These are phyloP conservation scores for Brachypodius melanocephalos DNA, from an alignment of 2,113 vertebrate species.

Conservation along the genomic window DNA sequence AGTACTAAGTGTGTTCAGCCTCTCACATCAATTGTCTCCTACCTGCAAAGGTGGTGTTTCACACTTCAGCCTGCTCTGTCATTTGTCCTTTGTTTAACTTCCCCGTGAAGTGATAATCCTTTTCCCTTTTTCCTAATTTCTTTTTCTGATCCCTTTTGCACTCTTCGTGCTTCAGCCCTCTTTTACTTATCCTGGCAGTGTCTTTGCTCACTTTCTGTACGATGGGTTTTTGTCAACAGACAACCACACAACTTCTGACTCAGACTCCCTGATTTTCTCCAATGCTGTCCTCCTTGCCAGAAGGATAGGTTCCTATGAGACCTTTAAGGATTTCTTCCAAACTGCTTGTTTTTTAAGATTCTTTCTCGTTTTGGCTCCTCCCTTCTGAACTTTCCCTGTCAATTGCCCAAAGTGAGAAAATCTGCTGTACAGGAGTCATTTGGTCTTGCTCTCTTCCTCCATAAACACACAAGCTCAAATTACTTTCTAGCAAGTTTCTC, in stretches of 20 bases:
- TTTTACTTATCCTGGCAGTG: background rate
- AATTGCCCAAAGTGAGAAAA: background rate
- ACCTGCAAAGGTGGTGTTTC: background rate
- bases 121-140: background rate
- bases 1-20: background rate
- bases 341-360: background rate
- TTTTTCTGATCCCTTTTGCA: background rate
- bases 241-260: background rate
- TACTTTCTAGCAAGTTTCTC: background rate
- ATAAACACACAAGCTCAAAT: background rate
- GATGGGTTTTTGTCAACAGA: background rate
- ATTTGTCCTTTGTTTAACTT: background rate
- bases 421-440: background rate
- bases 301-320: background rate
- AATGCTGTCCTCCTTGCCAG: background rate
- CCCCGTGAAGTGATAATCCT: background rate
- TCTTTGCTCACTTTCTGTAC: background rate
- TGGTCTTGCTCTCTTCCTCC: background rate
- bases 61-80: background rate
- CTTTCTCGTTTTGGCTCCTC: background rate
- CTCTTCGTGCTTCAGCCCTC: background rate
- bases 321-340: background rate
- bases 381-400: background rate
- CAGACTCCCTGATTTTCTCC: background rate
- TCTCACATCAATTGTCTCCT: background rate